These are phyloP conservation scores for Petrolisthes manimaculis DNA, from an alignment of 2,888 invertebrate species.

Conservation along the genomic window DNA sequence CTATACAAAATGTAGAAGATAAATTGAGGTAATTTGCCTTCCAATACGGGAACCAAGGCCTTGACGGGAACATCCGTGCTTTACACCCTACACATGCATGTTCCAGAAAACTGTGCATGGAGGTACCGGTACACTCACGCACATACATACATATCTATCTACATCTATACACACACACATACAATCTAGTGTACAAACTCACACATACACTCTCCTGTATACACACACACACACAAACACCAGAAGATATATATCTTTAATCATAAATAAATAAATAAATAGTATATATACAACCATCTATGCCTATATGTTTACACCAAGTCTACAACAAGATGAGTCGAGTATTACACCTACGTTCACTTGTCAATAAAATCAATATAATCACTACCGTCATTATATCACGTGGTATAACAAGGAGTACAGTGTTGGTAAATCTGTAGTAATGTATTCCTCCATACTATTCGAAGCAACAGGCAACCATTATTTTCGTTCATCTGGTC, in stretches of 20 bases:
- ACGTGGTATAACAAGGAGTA: too few relatives aligned
- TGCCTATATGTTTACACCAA: neutral
- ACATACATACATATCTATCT: slow-evolving; percentile 31
- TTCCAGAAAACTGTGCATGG: neutral
- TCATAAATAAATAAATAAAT: slow-evolving; percentile 26
- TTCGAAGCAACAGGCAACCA: too few relatives aligned
- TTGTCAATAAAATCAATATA: too few relatives aligned
- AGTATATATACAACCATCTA: slow-evolving; percentile 19
- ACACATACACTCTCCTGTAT: slow-evolving; percentile 10
- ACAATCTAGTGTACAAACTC: slow-evolving; percentile 9
- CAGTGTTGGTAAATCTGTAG: too few relatives aligned
- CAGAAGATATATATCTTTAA: slow-evolving; percentile 20
- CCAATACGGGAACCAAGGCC: too few relatives aligned
- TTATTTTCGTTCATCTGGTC: too few relatives aligned
- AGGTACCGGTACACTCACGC: slow-evolving; percentile 23
- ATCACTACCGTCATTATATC: too few relatives aligned
- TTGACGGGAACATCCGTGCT: too few relatives aligned
- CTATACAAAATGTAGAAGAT: too few relatives aligned
- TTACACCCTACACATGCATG: too few relatives aligned
- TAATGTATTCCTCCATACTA: too few relatives aligned
- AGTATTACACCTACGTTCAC: neutral
- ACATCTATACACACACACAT: slow-evolving; percentile 23
- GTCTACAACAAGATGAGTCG: neutral
- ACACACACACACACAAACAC: slow-evolving; percentile 22
- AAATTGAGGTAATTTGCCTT: too few relatives aligned